Evolutionary conservation across 2,888 invertebrate species (phyloP).

Genomic region (Nomada lathburiana): DNA sequence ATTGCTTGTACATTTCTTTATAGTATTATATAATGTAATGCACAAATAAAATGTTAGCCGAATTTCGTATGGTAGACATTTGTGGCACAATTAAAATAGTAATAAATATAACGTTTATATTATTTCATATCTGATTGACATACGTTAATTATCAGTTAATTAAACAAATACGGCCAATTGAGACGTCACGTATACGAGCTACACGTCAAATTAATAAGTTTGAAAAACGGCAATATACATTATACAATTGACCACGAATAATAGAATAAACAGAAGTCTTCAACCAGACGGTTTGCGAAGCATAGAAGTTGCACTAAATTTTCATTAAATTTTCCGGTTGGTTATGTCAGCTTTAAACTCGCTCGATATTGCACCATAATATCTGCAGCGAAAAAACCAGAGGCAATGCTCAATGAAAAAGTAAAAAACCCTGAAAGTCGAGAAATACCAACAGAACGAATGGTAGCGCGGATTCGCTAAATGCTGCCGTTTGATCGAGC

Average conservation of each 20-base stretch:
- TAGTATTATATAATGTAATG: no score
- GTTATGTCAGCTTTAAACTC: constrained; percentile 54
- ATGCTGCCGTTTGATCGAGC: constrained; percentile 1
- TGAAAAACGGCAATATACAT: not conserved
- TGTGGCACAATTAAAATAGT: no score
- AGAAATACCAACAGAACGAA: constrained; percentile 7
- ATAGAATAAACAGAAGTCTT: not conserved
- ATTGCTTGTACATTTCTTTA: no score
- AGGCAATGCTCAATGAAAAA: constrained; percentile 23
- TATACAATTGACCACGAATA: not conserved
- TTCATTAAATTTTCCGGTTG: constrained; percentile 19
- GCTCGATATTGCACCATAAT: constrained; percentile 55
- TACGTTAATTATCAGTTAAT: not conserved
- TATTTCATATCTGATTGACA: not conserved
- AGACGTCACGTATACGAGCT: no score
- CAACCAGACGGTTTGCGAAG: not conserved
- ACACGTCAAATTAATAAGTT: not conserved
- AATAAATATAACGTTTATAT: not conserved
- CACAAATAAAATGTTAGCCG: no score
- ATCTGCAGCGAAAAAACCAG: constrained; percentile 36
- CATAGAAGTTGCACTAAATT: not conserved
- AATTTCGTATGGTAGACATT: no score
- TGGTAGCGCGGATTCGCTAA: not conserved
- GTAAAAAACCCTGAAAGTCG: constrained; percentile 2
- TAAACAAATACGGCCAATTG: not conserved